A percentile compares a stretch with the other conserved stretches of the same genome.
phyloP scores from a whole-genome alignment of 2,888 invertebrate species.

The Horisme vitalbata region DNA sequence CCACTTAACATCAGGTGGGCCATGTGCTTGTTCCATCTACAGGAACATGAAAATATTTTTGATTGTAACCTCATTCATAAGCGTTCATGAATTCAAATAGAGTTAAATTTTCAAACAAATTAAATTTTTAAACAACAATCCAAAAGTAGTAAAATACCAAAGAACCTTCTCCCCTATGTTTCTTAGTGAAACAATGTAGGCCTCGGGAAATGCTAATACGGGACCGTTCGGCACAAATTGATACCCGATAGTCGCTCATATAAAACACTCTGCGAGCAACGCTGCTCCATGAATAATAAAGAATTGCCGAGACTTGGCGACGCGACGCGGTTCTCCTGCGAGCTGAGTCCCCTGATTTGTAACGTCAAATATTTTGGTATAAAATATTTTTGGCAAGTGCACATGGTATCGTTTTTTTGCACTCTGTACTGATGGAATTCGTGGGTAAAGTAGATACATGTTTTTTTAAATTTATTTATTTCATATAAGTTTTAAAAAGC shows the following conservation, averaged over 20 bases:
- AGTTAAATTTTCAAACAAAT: too few relatives aligned
- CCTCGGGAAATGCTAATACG: constrained; percentile 76
- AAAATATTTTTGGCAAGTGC: too few relatives aligned
- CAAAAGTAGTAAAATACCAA: constrained; percentile 11
- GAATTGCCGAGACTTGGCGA: constrained; percentile 69
- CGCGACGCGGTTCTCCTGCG: constrained; percentile 40
- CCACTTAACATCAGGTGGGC: too few relatives aligned
- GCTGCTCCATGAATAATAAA: constrained; percentile 82
- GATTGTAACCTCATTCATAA: too few relatives aligned
- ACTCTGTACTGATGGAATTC: too few relatives aligned
- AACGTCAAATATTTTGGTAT: constrained; percentile 35
- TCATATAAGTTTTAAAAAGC: too few relatives aligned
- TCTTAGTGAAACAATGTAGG: constrained; percentile 68
- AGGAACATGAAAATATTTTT: too few relatives aligned
- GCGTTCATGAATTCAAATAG: too few relatives aligned
- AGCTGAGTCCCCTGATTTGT: constrained; percentile 15
- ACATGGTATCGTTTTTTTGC: too few relatives aligned
- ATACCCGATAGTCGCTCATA: constrained; percentile 83
- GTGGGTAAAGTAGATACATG: too few relatives aligned
- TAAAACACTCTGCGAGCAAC: constrained; percentile 79
- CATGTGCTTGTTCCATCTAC: too few relatives aligned
- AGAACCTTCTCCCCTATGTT: constrained; percentile 33
- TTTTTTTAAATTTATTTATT: too few relatives aligned
- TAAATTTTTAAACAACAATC: not conserved
- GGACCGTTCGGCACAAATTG: constrained; percentile 77